Base-by-base conservation (phyloP, 2,888 invertebrate genomes). In the Ypsolopha sequella region DNA sequence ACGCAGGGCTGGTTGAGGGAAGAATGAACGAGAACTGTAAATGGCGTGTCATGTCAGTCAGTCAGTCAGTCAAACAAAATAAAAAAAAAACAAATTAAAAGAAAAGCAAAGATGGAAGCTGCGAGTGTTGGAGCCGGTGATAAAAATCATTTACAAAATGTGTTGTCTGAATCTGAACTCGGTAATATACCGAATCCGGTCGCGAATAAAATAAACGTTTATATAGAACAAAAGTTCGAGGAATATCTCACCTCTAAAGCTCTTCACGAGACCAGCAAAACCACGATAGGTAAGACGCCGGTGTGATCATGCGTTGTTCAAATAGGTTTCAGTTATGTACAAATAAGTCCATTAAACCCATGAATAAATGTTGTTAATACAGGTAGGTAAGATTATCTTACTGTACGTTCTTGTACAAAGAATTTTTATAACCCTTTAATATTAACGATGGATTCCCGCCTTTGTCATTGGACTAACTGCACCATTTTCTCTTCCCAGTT, bases 171-270 rank as follows among this genome's bases (percentile, higher is more conserved):
- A 58, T 61, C 72, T 54, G 87, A 87, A 71, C 60, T 81, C 53
- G 64, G 72, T 47, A 66, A 61, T 57, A 60, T 87, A 58, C 74
- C 86, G 14, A 62, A 64, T 55, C 60, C 64, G 41, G 60, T 84
- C 58, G 73, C 72, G 51, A 65, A 87, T 59, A 94, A 93, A 78
- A 81, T 94, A 41, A 90, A 91, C 61, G 71, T 60, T 6, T 84
- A 78, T 55, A 82, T 85, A 62, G 85, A 84, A 54, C 60, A 88
- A 53, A 90, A 91, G 69, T 90, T 92, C 66, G 92, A 92, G 63
- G 91, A 92, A 70, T 91, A 91, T 58, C 84, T 93, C 62, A 92
- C 92, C 52, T 88, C 91, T 35, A 93, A 91, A 76, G 94, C 93
- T 3, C 86, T 93, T 36, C 90, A 91, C 55, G 93, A 93, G 80